Base-by-base conservation (phyloP, 2,888 invertebrate species). In the Thecophora atra region DNA sequence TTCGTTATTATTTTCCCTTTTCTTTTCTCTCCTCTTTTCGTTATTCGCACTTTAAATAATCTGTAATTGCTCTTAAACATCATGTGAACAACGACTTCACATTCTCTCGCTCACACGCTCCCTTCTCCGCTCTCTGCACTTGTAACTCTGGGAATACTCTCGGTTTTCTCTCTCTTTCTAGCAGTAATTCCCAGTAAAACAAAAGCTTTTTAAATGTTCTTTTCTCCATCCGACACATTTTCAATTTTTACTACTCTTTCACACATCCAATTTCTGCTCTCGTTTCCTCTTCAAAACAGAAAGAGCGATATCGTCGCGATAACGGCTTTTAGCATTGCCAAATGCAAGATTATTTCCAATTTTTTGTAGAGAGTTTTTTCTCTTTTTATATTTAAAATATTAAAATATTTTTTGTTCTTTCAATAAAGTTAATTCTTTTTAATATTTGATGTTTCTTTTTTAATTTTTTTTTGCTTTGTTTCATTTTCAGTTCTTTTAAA, bases 21-120 rank as follows among this genome's bases (percentile, higher is more conserved):
- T 11, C 3, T 54, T 54, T 60, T 15, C 5, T 44, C 15, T 21
- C 42, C 64, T 26, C 19, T 47, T n/a, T 65, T 47, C 47, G 51
- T 65, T 65, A 51, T 51, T 47, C 51, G 24, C 65, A 65, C 51
- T 65, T 51, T 65, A 65, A 65, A 65, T n/a, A 65, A 17, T 44
- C 21, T 65, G 15, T 13, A n/a, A 24, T 65, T 65, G 19, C 8
- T 37, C 21, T 21, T 19, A 26, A 24, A 15, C 21, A 21, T 44
- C n/a, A 19, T 37, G 19, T 63, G 37, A 60, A n/a, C 60, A 30
- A 60, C 30, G 26, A 19, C 26, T 30, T 52, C 66, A 26, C 21
- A 37, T 21, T 28, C 30, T 54, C 52, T 64, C 52, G 19, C 21
- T 54, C 17, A 13, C 42, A 21, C 15, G n/a, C 64, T 64, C 42